A percentile compares a stretch with the other conserved stretches of the same genome.
phyloP scores from a whole-genome alignment of 2,888 invertebrate genomes.

The Dasysyrphus tricinctus region DNA sequence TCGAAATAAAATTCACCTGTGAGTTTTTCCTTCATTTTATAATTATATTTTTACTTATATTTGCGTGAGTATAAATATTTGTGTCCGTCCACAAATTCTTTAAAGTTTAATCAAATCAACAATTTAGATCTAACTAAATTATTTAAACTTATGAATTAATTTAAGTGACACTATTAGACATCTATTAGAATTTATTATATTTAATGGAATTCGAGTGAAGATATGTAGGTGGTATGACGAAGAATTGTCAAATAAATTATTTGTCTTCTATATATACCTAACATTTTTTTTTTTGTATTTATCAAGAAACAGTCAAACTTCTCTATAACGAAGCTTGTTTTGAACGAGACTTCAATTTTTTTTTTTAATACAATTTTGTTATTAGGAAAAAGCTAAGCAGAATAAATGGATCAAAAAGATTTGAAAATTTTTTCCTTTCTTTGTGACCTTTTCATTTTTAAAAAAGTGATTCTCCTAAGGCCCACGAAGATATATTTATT shows the following conservation, averaged over 20 bases:
- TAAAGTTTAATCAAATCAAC: slow-evolving; percentile 32
- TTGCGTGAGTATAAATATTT: neutral
- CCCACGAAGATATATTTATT: no score
- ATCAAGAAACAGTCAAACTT: neutral
- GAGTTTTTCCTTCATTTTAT: slow-evolving; percentile 8
- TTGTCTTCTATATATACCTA: neutral
- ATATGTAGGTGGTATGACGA: slow-evolving; percentile 47
- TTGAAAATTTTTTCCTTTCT: no score
- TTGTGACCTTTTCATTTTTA: no score
- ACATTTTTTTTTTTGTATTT: neutral
- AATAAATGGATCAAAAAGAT: no score
- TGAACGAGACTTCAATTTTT: no score
- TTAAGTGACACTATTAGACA: slow-evolving; percentile 69
- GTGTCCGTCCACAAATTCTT: neutral
- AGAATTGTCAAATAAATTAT: slow-evolving; percentile 39
- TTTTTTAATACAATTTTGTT: no score
- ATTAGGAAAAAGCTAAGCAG: no score
- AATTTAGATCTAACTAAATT: slow-evolving; percentile 25
- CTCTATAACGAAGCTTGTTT: no score
- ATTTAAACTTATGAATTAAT: slow-evolving; percentile 67
- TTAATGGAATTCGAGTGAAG: slow-evolving; percentile 47
- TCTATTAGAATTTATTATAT: slow-evolving; percentile 71
- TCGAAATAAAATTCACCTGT: slow-evolving; percentile 50
- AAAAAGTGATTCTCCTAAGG: no score
- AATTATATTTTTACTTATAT: neutral